phyloP scores from a whole-genome alignment of 2,113 vertebrate genomes.

The Ciconia maguari region DNA sequence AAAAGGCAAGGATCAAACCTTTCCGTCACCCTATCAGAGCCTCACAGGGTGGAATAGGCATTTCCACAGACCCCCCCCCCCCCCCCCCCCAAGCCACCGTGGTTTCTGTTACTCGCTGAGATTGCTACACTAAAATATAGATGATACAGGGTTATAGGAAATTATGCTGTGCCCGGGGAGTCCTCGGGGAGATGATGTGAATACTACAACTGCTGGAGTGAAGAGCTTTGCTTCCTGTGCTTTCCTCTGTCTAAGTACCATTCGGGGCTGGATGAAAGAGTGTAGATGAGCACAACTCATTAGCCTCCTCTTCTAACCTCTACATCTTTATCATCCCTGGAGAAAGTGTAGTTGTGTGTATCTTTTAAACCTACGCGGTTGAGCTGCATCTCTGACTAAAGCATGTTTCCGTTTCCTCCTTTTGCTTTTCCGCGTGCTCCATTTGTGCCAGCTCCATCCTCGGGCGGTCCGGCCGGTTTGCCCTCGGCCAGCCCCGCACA shows the following conservation, averaged over 20 bases:
- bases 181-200: neutral
- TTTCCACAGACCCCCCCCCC: neutral
- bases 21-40: fast-evolving
- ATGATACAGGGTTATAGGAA: neutral
- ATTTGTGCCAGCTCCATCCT: neutral
- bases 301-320: neutral
- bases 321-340: neutral
- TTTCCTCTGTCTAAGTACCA: fast-evolving
- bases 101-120: neutral
- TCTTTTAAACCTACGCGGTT: neutral
- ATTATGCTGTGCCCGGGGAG: neutral
- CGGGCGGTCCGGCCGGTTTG: too few species aligned
- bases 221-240: neutral
- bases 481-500: neutral
- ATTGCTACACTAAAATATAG: fast-evolving
- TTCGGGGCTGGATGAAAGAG: neutral
- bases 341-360: neutral
- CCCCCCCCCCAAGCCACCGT: fast-evolving
- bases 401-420: neutral
- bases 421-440: fast-evolving
- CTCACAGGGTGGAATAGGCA: fast-evolving
- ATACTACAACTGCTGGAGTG: fast-evolving
- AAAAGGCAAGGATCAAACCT: neutral
- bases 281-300: neutral
- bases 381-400: neutral